Evolutionary conservation across 2,888 invertebrate genomes (phyloP).

Genomic region (Candidula unifasciata): DNA sequence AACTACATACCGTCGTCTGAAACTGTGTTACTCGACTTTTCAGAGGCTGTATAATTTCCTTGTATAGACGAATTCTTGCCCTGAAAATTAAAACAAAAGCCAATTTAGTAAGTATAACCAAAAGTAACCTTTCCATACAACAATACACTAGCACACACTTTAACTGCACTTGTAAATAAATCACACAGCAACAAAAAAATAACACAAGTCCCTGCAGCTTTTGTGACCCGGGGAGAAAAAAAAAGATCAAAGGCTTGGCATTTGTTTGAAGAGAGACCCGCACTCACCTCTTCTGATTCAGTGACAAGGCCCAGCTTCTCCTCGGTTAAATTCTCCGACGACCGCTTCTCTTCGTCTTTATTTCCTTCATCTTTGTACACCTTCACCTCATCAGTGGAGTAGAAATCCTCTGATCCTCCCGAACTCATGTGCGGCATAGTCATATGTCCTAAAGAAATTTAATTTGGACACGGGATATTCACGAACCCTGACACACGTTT

Average conservation of each 20-base stretch:
- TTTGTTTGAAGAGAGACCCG: constrained; percentile 57
- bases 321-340: constrained; percentile 95
- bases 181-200: constrained; percentile 6
- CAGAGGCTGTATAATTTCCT: constrained; percentile 66
- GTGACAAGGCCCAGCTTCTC: constrained; percentile 98
- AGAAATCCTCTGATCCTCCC: constrained; percentile 88
- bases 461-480: constrained; percentile 64
- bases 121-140: background rate
- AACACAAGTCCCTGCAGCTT: constrained; percentile 38
- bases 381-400: constrained; percentile 98
- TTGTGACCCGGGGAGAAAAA: constrained; percentile 54
- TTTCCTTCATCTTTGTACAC: constrained; percentile 96
- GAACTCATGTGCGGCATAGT: constrained; percentile 85
- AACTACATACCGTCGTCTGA: constrained; percentile 71
- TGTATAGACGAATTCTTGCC: constrained; percentile 66
- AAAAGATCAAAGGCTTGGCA: constrained; percentile 60
- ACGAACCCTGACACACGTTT: constrained; percentile 72
- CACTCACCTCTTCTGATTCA: constrained; percentile 90
- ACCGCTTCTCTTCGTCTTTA: constrained; percentile 83
- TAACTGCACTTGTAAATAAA: constrained; percentile 8
- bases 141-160: constrained; percentile 13
- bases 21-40: constrained; percentile 63
- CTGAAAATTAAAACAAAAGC: constrained; percentile 59
- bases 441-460: constrained; percentile 67
- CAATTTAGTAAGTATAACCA: constrained; percentile 16